Conservation (phyloP, 2,113 vertebrate genomes). For the Spheniscus mendiculus region DNA sequence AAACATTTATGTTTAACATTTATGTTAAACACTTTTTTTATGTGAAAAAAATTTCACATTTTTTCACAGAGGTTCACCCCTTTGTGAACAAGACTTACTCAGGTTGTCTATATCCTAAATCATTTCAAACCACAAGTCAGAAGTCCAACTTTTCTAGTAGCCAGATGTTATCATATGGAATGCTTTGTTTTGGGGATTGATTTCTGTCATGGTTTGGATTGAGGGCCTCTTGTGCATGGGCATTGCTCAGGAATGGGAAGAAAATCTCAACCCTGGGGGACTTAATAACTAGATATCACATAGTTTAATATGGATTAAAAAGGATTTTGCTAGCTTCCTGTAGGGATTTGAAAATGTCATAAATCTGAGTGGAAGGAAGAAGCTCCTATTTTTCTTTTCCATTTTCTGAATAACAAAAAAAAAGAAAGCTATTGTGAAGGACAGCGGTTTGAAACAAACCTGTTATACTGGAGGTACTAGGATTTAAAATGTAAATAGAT, state of each 20-base stretch:
- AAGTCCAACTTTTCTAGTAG: not conserved
- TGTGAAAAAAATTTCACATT: too few species aligned
- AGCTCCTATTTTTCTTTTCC: not conserved
- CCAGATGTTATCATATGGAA: not conserved
- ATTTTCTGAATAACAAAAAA: not conserved
- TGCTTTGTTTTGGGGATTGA: not conserved
- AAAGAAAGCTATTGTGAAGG: not conserved
- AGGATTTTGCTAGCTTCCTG: not conserved
- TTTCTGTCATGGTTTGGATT: not conserved
- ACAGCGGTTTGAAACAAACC: not conserved
- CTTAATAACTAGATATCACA: not conserved
- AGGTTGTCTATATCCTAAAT: not conserved
- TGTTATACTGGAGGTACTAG: constrained; percentile 6
- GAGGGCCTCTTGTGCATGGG: not conserved
- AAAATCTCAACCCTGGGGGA: not conserved
- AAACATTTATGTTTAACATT: too few species aligned
- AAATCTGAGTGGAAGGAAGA: not conserved
- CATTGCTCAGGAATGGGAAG: not conserved
- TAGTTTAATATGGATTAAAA: not conserved
- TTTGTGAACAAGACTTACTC: not conserved
- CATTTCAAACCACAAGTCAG: not conserved
- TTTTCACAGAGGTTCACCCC: not conserved
- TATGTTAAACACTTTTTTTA: too few species aligned
- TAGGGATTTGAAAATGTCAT: not conserved
- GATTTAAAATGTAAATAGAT: constrained; percentile 3